Conservation (phyloP, 2,888 invertebrate species). For the Aphrophora alni region DNA sequence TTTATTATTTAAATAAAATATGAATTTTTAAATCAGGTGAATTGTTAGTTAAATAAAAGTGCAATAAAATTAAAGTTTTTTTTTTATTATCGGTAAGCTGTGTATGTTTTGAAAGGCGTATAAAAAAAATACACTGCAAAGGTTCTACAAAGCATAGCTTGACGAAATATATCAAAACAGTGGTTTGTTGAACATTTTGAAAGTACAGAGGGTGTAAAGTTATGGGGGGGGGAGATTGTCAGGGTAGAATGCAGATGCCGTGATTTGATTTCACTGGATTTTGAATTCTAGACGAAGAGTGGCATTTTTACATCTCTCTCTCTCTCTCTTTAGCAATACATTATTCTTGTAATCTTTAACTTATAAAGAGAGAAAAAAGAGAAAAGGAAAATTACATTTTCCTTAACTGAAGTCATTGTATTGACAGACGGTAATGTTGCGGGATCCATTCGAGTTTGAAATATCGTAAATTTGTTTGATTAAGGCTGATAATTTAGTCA, state of each 20-base stretch:
- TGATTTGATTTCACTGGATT: background rate
- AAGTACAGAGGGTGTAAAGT: background rate
- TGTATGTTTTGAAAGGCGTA: no score
- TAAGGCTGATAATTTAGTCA: no score
- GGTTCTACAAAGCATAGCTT: background rate
- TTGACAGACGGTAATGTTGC: background rate
- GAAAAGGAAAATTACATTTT: background rate
- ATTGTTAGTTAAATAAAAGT: no score
- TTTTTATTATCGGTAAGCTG: no score
- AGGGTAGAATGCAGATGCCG: background rate
- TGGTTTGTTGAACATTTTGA: background rate
- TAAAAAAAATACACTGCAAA: no score
- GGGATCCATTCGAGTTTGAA: background rate
- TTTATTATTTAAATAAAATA: no score
- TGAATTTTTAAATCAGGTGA: no score
- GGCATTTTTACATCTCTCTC: background rate
- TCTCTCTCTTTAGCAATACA: background rate
- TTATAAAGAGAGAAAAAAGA: background rate
- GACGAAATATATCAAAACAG: background rate
- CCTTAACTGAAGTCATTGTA: background rate
- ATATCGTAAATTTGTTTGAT: background rate
- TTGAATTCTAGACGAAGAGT: background rate
- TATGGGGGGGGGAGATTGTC: no score
- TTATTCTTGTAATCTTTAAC: background rate
- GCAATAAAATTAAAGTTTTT: no score